These are phyloP conservation scores for Tetragonula carbonaria DNA, from an alignment of 2,888 invertebrate species.

Conservation along the genomic window DNA sequence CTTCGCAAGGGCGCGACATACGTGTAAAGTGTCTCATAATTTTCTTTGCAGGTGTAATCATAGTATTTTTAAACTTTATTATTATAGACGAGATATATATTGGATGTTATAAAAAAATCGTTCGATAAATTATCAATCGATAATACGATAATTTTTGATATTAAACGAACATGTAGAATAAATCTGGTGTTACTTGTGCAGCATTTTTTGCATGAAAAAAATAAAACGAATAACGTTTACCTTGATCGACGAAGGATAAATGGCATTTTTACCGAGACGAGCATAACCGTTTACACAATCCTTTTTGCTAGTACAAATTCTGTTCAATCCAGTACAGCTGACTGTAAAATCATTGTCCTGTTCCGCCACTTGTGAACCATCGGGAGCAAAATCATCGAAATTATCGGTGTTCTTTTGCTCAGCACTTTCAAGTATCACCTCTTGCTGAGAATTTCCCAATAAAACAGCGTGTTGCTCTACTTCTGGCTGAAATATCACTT, in stretches of 20 bases:
- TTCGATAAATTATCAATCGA: no score
- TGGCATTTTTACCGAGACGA: not conserved
- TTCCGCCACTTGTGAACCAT: not conserved
- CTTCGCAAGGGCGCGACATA: no score
- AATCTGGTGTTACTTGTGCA: no score
- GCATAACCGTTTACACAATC: conserved; percentile 38
- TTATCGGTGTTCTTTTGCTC: not conserved
- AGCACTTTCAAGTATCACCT: not conserved
- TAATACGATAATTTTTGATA: not conserved
- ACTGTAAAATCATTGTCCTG: conserved; percentile 21
- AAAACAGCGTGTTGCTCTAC: not conserved
- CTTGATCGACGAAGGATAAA: conserved; percentile 10
- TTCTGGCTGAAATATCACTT: conserved; percentile 10
- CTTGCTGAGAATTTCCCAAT: not conserved
- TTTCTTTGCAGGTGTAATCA: not conserved
- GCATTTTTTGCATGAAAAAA: no score
- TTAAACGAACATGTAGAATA: not conserved
- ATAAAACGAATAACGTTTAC: conserved; percentile 16
- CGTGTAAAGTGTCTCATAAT: not conserved
- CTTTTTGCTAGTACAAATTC: conserved; percentile 24
- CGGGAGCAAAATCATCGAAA: conserved; percentile 6
- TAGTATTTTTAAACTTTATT: not conserved
- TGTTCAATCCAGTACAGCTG: conserved; percentile 27
- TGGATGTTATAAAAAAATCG: not conserved
- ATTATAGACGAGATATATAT: no score